Evolutionary conservation across 2,888 invertebrate genomes (phyloP), one percentile per base, ranked within the genome.

Genomic region (Drosophila subquinaria): DNA sequence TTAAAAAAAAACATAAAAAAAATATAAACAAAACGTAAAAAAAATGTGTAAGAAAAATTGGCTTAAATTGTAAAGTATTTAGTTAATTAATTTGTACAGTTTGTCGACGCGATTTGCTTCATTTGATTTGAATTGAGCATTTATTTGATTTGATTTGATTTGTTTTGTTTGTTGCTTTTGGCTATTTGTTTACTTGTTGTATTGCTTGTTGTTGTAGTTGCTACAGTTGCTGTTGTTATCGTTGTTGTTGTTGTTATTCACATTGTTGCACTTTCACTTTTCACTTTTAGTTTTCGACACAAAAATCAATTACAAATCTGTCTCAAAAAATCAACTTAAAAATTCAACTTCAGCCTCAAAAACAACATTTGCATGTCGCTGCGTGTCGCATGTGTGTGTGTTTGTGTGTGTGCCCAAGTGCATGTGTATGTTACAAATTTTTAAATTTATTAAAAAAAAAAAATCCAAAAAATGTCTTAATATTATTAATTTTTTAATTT

Each of bases 211-310:
- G 55, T 45, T 61, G 35, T 52, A 23, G 38, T 68, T 71, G 50
- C 61, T 52, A 36, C 33, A 51, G 62, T 67, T 62, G 56, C 57
- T 60, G 47, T 62, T 59, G 60, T 56, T 69, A 36, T 50, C 48
- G 57, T 33, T 65, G 72, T 30, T 67, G 40, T 30, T 38, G 51
- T 50, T 73, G 47, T 43, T 72, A 63, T 72, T 79, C 76, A 70
- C 76, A 79, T 77, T 70, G 66, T 82, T 89, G 86, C 85, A 88
- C 89, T 85, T 85, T 85, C 84, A 89, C 89, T 89, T 85, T 87
- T 81, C 85, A 87, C 82, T 82, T 72, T 69, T 71, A 65, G 65
- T 73, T 72, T 67, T 59, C 51, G 50, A 63, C 71, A 76, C 65
- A 64, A 79, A 75, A 64, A 69, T 69, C 70, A 73, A 69, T 81